Conservation (phyloP, 2,888 invertebrate species). For the Nomada ferruginata region DNA sequence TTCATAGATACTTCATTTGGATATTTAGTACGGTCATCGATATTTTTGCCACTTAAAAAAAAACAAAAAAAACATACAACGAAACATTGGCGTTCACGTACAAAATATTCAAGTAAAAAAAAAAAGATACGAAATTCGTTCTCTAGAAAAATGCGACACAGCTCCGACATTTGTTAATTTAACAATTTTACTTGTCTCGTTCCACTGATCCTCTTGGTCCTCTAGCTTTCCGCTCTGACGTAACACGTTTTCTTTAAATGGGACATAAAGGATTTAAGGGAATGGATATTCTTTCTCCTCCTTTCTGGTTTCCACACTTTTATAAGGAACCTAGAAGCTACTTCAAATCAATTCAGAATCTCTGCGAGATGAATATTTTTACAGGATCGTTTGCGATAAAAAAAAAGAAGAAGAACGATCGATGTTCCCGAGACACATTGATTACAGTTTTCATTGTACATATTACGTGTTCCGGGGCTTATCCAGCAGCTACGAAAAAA, state of each 20-base stretch:
- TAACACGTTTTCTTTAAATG: conserved; percentile 26
- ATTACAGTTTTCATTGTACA: conserved; percentile 51
- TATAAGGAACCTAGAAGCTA: conserved; percentile 28
- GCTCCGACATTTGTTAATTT: conserved; percentile 44
- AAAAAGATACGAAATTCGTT: conserved; percentile 7
- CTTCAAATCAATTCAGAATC: conserved; percentile 12
- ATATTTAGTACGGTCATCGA: neutral
- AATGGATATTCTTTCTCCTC: neutral
- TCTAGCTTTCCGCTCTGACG: conserved; percentile 58
- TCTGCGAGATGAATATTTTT: neutral
- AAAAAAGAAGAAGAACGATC: neutral
- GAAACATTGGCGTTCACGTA: neutral
- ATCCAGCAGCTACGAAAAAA: conserved; percentile 48
- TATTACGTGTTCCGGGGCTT: conserved; percentile 43
- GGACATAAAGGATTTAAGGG: conserved; percentile 45
- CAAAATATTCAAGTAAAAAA: conserved; percentile 15
- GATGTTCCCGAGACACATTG: conserved; percentile 25
- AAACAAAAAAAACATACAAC: neutral
- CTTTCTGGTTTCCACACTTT: neutral
- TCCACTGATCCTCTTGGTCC: conserved; percentile 69
- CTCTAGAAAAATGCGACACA: conserved; percentile 39
- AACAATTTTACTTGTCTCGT: conserved; percentile 63
- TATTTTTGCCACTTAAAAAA: neutral
- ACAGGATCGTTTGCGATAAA: neutral
- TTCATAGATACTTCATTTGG: neutral